Percentiles rank a stretch among this genome's conserved stretches.
Evolutionary conservation across 35 echinoderm and acorn worm genomes (phyloP).

Genomic region (Lytechinus pictus): DNA sequence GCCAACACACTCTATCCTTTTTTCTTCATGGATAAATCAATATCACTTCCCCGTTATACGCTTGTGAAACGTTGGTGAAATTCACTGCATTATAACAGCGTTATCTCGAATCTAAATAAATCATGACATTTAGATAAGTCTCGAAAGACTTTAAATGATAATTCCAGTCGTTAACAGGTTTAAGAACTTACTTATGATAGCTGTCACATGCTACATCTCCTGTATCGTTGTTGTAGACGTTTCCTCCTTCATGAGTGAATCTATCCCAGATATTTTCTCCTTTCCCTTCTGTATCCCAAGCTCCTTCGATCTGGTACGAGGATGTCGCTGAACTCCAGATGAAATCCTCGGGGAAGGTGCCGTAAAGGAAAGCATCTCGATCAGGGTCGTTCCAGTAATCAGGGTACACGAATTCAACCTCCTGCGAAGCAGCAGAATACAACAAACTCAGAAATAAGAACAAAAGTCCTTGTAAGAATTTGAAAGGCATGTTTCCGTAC

Average conservation of each 20-base stretch:
- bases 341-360: conserved; percentile 77
- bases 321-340: conserved; percentile 83
- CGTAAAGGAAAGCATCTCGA: conserved; percentile 71
- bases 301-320: conserved; percentile 91
- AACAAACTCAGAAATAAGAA: background rate
- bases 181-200: conserved; percentile 63
- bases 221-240: conserved; percentile 68
- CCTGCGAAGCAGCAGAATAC: background rate
- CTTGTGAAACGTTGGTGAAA: too few relatives aligned
- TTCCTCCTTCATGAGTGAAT: conserved; percentile 66
- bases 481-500: background rate
- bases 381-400: conserved; percentile 85
- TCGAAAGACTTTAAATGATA: too few relatives aligned
- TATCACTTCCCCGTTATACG: too few relatives aligned
- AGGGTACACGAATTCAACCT: conserved; percentile 71
- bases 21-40: too few relatives aligned
- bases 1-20: too few relatives aligned
- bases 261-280: conserved; percentile 86
- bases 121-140: too few relatives aligned
- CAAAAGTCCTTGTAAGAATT: background rate
- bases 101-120: too few relatives aligned
- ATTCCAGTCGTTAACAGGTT: background rate
- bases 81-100: too few relatives aligned
- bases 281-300: conserved; percentile 74
- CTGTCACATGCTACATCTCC: conserved; percentile 83